Conservation (phyloP, 2,888 invertebrate species). For the Mactromeris polynyma region DNA sequence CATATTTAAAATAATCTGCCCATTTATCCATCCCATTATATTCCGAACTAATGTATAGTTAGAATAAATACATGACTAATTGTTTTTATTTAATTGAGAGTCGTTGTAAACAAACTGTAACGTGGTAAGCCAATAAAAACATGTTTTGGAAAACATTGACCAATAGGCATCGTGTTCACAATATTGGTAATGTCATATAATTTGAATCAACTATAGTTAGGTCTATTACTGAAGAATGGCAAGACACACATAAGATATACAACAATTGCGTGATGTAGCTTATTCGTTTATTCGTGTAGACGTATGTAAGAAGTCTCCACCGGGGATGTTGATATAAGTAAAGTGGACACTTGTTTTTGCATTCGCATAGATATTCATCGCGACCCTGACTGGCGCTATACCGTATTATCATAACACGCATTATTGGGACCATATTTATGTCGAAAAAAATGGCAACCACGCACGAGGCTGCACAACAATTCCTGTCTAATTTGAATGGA, state of each 20-base stretch:
- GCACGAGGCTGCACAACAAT: not conserved
- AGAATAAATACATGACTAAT: no score
- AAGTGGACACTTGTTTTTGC: not conserved
- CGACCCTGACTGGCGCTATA: not conserved
- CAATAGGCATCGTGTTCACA: no score
- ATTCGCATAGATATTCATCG: not conserved
- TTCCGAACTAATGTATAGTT: no score
- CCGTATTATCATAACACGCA: not conserved
- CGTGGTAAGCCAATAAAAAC: no score
- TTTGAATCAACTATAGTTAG: no score
- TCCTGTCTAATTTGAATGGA: constrained; percentile 44
- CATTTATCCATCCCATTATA: no score
- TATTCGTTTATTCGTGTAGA: not conserved
- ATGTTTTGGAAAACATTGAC: no score
- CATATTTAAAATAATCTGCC: no score
- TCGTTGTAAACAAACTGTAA: no score
- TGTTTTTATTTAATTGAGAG: no score
- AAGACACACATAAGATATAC: not conserved
- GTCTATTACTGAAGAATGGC: no score
- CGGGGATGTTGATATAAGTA: constrained; percentile 2
- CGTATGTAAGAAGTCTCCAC: not conserved
- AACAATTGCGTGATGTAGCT: not conserved
- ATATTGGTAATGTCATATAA: no score
- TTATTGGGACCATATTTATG: not conserved
- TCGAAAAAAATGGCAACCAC: not conserved